phyloP scores from a whole-genome alignment of 2,888 invertebrate species.

The Phaonia tiefii region DNA sequence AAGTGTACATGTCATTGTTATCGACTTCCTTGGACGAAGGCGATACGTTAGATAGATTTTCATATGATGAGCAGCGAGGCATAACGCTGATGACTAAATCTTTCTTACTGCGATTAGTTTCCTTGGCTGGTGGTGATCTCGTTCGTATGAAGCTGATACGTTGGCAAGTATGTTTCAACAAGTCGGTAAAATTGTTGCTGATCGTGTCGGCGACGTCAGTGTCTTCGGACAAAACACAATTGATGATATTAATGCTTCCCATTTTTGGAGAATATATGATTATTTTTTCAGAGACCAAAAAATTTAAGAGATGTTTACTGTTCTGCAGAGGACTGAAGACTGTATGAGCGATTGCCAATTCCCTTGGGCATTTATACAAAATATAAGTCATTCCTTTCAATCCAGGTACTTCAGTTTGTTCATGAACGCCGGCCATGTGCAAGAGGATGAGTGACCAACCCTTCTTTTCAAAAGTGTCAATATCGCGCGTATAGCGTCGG shows the following conservation, averaged over 20 bases:
- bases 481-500: too few relatives aligned
- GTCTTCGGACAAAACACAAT: slow-evolving; percentile 20
- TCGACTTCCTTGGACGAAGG: slow-evolving; percentile 13
- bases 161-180: slow-evolving; percentile 39
- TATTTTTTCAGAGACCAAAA: background rate
- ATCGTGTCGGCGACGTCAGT: background rate
- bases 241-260: slow-evolving; percentile 34
- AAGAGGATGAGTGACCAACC: too few relatives aligned
- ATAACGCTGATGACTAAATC: background rate
- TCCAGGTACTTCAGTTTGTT: too few relatives aligned
- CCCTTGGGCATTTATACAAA: slow-evolving; percentile 6
- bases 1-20: slow-evolving; percentile 28
- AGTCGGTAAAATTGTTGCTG: slow-evolving; percentile 14
- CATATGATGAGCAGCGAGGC: slow-evolving; percentile 43
- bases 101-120: background rate
- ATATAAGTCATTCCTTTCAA: too few relatives aligned
- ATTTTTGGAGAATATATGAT: slow-evolving; percentile 26
- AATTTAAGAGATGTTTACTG: background rate
- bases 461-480: too few relatives aligned
- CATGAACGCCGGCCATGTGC: too few relatives aligned
- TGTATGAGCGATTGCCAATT: background rate
- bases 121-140: background rate
- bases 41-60: slow-evolving; percentile 15
- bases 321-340: slow-evolving; percentile 8
- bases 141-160: slow-evolving; percentile 29